phyloP scores from a whole-genome alignment of 1,140 invertebrate genomes.

The Conus betulinus region DNA sequence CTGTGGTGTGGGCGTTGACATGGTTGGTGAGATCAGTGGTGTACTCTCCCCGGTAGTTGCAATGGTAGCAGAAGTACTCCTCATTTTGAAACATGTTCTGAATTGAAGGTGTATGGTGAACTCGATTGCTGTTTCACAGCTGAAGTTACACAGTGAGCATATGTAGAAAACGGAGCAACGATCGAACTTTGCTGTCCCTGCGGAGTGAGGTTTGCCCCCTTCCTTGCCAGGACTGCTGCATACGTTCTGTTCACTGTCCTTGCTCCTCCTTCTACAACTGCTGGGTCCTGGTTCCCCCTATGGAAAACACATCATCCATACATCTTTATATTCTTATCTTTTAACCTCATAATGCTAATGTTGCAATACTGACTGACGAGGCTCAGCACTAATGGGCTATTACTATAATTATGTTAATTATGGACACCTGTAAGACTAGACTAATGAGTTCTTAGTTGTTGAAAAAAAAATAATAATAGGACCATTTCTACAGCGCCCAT shows the following conservation, averaged over 20 bases:
- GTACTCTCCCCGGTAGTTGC: constrained; percentile 8
- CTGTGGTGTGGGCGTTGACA: background rate
- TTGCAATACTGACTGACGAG: too few species aligned
- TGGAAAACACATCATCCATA: too few species aligned
- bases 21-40: constrained; percentile 28
- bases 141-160: constrained; percentile 10
- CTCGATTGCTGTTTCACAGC: background rate
- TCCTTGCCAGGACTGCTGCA: background rate
- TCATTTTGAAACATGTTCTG: background rate
- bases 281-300: too few species aligned
- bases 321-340: too few species aligned
- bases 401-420: too few species aligned
- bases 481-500: too few species aligned
- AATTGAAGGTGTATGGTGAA: constrained; percentile 29
- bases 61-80: constrained; percentile 6
- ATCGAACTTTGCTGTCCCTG: background rate
- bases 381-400: too few species aligned
- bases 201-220: background rate
- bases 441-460: too few species aligned
- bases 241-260: background rate
- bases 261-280: background rate
- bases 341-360: too few species aligned
- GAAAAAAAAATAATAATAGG: too few species aligned
- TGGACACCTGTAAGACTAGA: too few species aligned
- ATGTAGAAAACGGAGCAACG: constrained; percentile 10